Percentiles rank a stretch among this genome's conserved stretches.
Conservation (phyloP, 2,888 invertebrate genomes). For the Clunio marinus region DNA sequence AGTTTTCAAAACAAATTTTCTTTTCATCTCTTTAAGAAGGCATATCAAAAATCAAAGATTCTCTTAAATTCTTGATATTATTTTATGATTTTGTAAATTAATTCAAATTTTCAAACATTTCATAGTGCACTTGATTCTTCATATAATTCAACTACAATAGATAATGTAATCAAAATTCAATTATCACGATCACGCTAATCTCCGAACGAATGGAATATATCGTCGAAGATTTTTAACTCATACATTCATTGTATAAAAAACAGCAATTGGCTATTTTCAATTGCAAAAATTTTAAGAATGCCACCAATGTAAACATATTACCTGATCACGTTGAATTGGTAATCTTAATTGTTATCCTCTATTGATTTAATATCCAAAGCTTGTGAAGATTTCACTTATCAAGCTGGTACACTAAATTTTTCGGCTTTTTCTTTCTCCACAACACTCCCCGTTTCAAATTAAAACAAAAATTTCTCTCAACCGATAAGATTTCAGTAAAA, state of each 20-base stretch:
- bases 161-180: not conserved
- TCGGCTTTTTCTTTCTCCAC: constrained; percentile 25
- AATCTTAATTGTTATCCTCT: constrained; percentile 20
- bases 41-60: no score
- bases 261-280: no score
- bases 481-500: not conserved
- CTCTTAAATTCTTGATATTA: no score
- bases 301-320: not conserved
- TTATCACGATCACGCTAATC: no score
- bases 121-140: not conserved
- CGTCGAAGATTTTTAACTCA: no score
- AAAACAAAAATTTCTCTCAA: not conserved
- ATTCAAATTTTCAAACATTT: not conserved
- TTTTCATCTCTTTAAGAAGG: no score
- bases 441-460: constrained; percentile 23
- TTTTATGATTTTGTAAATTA: constrained; percentile 1
- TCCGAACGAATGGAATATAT: no score
- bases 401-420: constrained; percentile 7
- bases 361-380: not conserved
- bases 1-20: no score
- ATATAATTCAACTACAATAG: not conserved
- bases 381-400: constrained; percentile 8
- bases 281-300: not conserved
- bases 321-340: constrained; percentile 31
- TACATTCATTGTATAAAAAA: no score